Evolutionary conservation across 2,888 invertebrate species (phyloP), one percentile per base, ranked within the genome.

Genomic region (Tetheella fluctuosa): DNA sequence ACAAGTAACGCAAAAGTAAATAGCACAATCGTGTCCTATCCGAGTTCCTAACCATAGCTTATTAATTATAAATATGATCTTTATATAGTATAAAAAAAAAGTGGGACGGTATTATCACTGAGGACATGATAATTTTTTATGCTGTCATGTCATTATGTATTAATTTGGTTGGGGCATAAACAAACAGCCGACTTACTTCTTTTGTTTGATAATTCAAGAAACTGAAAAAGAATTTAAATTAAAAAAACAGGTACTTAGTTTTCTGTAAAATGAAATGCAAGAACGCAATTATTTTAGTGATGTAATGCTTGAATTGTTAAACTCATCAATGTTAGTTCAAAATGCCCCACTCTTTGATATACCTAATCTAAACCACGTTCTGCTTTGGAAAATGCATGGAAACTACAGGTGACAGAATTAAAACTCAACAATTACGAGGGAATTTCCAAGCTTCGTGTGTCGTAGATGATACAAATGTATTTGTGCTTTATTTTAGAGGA

Each of bases 21-120:
- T 90, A 88, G 92, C 92, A 91, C 92, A 89, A 85, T 89, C 91
- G 89, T 82, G 67, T 70, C 76, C 69, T 80, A 60, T 74, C 83
- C 89, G 76, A 79, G 83, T 77, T 84, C 87, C 85, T 88, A 90
- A 89, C 86, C 55, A 80, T 81, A 82, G 89, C 90, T 89, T 84
- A 76, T 83, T 76, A 79, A 77, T 73, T 73, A 20, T 48, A 10
- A 48, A 48, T 20, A 39, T 39, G 6, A n/a, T 4, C 13, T 37
- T 37, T 37, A 10, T 10, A 39, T n/a, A 20, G 8, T 8, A 48
- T 17, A 20, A 48, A 48, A 48, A 20, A 20, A 17, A 17, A 20
- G 20, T 20, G 48, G 48, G 48, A 48, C 48, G 20, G 48, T 48
- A 39, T n/a, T 48, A 20, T 2, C 48, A 20, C 20, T 20, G 48